These are phyloP conservation scores for Ormyrus rosae DNA, from an alignment of 2,888 invertebrate species.

Conservation along the genomic window DNA sequence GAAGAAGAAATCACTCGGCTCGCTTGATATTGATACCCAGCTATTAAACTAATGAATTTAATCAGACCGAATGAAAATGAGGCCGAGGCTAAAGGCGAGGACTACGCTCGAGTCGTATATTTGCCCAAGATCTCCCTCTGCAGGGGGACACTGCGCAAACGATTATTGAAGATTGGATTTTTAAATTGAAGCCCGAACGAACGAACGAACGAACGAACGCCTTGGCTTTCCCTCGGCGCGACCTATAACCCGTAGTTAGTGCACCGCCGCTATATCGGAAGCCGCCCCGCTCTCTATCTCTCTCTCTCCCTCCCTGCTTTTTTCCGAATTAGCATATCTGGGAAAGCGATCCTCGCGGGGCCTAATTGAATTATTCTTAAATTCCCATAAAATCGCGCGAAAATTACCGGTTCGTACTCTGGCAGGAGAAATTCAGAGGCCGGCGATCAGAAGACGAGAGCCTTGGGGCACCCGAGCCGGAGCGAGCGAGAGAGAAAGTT, in stretches of 20 bases:
- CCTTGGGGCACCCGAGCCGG: slow-evolving; percentile 14
- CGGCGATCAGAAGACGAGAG: slow-evolving; percentile 28
- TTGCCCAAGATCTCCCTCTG: slow-evolving; percentile 64
- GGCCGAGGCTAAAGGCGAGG: slow-evolving; percentile 60
- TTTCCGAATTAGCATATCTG: slow-evolving; percentile 74
- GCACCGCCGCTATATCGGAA: slow-evolving; percentile 44
- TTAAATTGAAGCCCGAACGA: slow-evolving; percentile 72
- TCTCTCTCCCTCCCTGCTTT: slow-evolving; percentile 50
- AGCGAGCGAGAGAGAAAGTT: slow-evolving; percentile 46
- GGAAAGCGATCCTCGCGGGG: slow-evolving; percentile 72
- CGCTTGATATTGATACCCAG: slow-evolving; percentile 73
- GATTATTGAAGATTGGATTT: slow-evolving; percentile 76
- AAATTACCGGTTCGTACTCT: slow-evolving; percentile 68
- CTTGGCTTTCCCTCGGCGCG: slow-evolving; percentile 54
- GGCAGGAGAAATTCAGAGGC: slow-evolving; percentile 47
- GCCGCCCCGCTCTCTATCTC: slow-evolving; percentile 24
- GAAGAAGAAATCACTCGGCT: slow-evolving; percentile 69
- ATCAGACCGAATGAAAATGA: slow-evolving; percentile 73
- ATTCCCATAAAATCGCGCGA: slow-evolving; percentile 76
- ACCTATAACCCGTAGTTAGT: slow-evolving; percentile 62
- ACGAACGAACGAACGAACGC: slow-evolving; percentile 53
- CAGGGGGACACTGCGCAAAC: slow-evolving; percentile 64
- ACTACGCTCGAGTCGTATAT: slow-evolving; percentile 65
- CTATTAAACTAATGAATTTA: slow-evolving; percentile 76
- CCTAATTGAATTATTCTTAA: slow-evolving; percentile 76